Evolutionary conservation across 2,113 vertebrate genomes (phyloP).

Genomic region (Lepidothrix coronata): DNA sequence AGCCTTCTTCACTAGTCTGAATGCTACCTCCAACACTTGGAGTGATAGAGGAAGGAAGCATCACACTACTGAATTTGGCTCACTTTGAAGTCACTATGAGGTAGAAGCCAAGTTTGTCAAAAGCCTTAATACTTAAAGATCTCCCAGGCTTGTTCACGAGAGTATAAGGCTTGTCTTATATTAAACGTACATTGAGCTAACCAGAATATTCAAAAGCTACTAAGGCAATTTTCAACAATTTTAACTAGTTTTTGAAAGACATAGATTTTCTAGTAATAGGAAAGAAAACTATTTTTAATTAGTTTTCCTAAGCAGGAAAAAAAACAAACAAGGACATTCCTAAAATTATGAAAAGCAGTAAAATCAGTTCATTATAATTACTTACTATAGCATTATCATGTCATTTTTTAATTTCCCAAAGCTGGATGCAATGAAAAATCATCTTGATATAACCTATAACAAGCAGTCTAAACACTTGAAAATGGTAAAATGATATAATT

Average conservation of each 20-base stretch:
- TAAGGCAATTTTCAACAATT: background rate
- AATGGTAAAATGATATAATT: background rate
- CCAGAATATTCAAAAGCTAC: background rate
- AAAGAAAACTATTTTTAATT: background rate
- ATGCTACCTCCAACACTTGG: background rate
- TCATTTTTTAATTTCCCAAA: background rate
- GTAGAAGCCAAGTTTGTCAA: background rate
- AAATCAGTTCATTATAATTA: background rate
- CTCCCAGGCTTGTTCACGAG: background rate
- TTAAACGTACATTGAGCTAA: background rate
- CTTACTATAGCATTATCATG: background rate
- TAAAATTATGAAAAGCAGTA: background rate
- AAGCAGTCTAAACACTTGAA: background rate
- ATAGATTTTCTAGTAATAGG: background rate
- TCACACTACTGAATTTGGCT: background rate
- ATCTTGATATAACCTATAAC: background rate
- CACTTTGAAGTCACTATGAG: background rate
- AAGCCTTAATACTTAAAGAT: background rate
- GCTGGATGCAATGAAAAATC: background rate
- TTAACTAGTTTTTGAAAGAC: background rate
- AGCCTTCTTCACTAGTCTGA: background rate
- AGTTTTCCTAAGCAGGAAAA: background rate
- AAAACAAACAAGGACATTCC: background rate
- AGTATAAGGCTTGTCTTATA: background rate
- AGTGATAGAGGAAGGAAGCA: background rate